Base-by-base conservation (phyloP, 2,797 vertebrate species). In the Tolypeutes matacus region DNA sequence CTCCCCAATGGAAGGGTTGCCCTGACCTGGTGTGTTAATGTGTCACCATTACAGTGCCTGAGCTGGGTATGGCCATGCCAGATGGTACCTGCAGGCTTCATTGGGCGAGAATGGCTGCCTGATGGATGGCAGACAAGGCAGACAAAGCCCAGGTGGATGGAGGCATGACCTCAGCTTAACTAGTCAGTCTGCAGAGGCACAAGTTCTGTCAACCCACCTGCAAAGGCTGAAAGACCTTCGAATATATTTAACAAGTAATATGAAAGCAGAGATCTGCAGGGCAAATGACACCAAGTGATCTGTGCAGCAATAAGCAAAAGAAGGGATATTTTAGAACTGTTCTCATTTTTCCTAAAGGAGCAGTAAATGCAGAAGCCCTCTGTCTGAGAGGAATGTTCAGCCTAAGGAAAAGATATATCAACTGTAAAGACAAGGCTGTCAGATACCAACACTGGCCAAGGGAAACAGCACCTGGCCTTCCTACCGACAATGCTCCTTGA, bases 61-160 rank as follows among this genome's bases (percentile, higher is more conserved):
- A 58, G 42, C 15, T 1, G 60, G 75, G 36, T 42, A 4, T 83
- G 56, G 53, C 84, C 36, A 5, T 56, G 58, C 89, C 89, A 89
- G 76, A 56, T 72, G 90, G 36, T n/a, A 88, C 90, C 80, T 65
- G 12, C n/a, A 83, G 89, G 17, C 85, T 60, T 92, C 77, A 34
- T 13, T 58, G 51, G 56, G 9, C 23, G 21, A 12, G 42, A 82
- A 15, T 67, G 72, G 15, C 60, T 86, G 95, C 53, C 81, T 14
- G 29, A 31, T 14, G 34, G 56, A 51, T 93, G 72, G 36, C 15
- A 34, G 75, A 42, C 31, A 78, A 60, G 72, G n/a, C 15, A 34
- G 75, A 49, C 31, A 78, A 60, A 93, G 36, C 83, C 90, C 64
- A 82, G 77, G 15, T 42, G 46, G 81, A n/a, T 46, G 11, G 31